phyloP scores from a whole-genome alignment of 2,797 vertebrate genomes.

The Poecilia velifera region DNA sequence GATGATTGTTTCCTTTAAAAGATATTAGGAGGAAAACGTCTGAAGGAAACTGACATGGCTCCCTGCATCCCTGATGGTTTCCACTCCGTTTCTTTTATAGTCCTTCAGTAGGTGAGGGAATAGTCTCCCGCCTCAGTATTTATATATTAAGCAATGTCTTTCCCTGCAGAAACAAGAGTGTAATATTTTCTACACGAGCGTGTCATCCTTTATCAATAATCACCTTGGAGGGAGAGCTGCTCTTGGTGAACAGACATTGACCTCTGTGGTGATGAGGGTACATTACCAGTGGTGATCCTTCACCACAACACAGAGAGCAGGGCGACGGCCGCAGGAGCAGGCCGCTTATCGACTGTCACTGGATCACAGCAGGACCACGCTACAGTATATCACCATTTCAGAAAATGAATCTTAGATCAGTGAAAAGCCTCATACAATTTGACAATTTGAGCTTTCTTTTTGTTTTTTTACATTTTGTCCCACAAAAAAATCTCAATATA shows the following conservation, averaged over 20 bases:
- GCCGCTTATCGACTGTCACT: constrained; percentile 17
- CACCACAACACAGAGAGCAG: constrained; percentile 51
- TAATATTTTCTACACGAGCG: constrained; percentile 15
- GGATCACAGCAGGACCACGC: constrained; percentile 15
- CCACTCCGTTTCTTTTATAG: constrained; percentile 79
- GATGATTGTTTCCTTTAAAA: constrained; percentile 80
- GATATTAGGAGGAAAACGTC: constrained; percentile 70
- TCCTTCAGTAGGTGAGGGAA: constrained; percentile 73
- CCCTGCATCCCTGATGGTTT: constrained; percentile 78
- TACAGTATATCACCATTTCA: constrained; percentile 28
- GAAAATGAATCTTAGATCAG: constrained; percentile 30
- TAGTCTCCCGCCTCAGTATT: constrained; percentile 70
- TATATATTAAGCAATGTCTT: constrained; percentile 73
- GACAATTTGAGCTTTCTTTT: no score
- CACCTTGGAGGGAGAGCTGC: constrained; percentile 69
- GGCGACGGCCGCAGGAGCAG: constrained; percentile 13
- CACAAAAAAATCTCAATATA: not conserved
- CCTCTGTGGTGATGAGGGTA: constrained; percentile 74
- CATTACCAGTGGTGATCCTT: constrained; percentile 65
- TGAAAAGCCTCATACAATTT: not conserved
- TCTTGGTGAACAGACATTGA: constrained; percentile 64
- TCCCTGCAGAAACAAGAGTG: constrained; percentile 57
- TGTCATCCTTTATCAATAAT: constrained; percentile 83
- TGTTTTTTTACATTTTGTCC: not conserved
- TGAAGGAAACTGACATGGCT: constrained; percentile 76